A percentile compares a stretch with the other conserved stretches of the same genome.
Conservation (phyloP, 2,888 invertebrate genomes). For the Polyommatus icarus region DNA sequence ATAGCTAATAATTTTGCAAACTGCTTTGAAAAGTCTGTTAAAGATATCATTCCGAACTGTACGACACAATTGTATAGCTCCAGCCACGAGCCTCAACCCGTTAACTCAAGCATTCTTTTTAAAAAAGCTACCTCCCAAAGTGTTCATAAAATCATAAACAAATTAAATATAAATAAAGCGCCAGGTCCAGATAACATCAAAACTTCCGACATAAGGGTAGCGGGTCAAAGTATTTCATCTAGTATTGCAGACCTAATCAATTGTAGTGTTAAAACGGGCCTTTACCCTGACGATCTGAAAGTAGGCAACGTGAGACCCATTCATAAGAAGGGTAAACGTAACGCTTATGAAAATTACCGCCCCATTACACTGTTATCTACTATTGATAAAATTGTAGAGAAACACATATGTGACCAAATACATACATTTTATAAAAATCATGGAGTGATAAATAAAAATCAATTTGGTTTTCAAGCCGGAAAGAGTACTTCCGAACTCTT, state of each 20-base stretch:
- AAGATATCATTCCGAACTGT: slow-evolving; percentile 29
- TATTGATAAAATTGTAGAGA: slow-evolving; percentile 41
- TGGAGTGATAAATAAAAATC: slow-evolving; percentile 33
- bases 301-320: slow-evolving; percentile 21
- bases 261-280: not conserved
- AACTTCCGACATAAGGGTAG: not conserved
- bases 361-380: not conserved
- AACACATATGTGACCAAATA: slow-evolving; percentile 35
- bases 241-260: slow-evolving; percentile 19
- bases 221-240: not conserved
- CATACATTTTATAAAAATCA: slow-evolving; percentile 34
- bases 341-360: not conserved
- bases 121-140: slow-evolving; percentile 2
- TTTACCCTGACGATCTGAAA: slow-evolving; percentile 1
- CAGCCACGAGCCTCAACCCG: not conserved
- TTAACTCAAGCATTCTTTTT: not conserved
- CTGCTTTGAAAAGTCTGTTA: slow-evolving; percentile 20
- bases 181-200: slow-evolving; percentile 14
- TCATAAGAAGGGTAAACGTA: slow-evolving; percentile 10
- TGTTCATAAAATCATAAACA: slow-evolving; percentile 12
- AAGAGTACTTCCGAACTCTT: slow-evolving; percentile 29
- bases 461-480: slow-evolving; percentile 31
- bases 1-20: not conserved
- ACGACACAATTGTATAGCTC: not conserved
- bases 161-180: slow-evolving; percentile 22